Evolutionary conservation across 1,140 invertebrate species (phyloP).

Genomic region (Tetramorium parvispinum): DNA sequence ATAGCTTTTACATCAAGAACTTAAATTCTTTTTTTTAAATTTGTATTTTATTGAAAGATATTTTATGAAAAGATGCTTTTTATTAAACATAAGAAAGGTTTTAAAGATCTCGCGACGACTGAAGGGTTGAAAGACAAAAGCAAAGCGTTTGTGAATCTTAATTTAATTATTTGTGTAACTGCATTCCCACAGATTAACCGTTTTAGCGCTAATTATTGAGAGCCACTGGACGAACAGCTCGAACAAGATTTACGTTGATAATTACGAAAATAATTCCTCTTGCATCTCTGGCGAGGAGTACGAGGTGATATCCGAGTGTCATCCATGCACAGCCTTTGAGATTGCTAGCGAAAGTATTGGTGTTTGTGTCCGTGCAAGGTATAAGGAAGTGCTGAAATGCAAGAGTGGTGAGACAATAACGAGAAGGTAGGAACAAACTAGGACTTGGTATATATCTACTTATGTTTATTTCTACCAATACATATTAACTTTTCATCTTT

Average conservation of each 20-base stretch:
- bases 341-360: slow-evolving; percentile 90
- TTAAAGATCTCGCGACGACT: too few species aligned
- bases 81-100: too few species aligned
- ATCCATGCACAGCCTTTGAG: slow-evolving; percentile 92
- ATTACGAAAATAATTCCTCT: slow-evolving; percentile 90
- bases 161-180: slow-evolving; percentile 26
- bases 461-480: too few species aligned
- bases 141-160: neutral
- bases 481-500: too few species aligned
- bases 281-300: slow-evolving; percentile 90
- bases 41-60: too few species aligned
- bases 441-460: too few species aligned
- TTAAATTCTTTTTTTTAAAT: too few species aligned
- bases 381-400: slow-evolving; percentile 90
- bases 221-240: slow-evolving; percentile 89
- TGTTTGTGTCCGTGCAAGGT: slow-evolving; percentile 90
- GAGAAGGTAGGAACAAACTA: slow-evolving; percentile 85
- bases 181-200: slow-evolving; percentile 88
- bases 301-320: slow-evolving; percentile 90
- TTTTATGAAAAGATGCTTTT: too few species aligned
- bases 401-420: slow-evolving; percentile 89
- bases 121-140: too few species aligned
- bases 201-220: slow-evolving; percentile 92
- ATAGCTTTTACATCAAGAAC: too few species aligned
- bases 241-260: slow-evolving; percentile 86